These are phyloP conservation scores for Aurelia aurita DNA, from an alignment of 30 jellyfish, hydroid and myxozoan species.

Conservation along the genomic window DNA sequence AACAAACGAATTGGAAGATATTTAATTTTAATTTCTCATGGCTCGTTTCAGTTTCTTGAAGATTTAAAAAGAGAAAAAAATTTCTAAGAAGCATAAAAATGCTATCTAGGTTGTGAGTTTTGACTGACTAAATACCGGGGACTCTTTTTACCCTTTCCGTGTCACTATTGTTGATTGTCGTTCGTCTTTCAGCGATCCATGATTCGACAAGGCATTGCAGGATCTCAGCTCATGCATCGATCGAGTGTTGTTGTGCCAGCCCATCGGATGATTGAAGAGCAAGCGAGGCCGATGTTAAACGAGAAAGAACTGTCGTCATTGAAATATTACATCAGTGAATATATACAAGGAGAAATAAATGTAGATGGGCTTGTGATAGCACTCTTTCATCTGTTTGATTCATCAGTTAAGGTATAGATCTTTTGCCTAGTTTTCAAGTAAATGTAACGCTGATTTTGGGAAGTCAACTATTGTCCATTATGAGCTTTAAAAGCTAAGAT, in stretches of 20 bases:
- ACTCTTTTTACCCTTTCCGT: no score
- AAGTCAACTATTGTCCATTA: no score
- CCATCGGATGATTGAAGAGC: conserved; percentile 70
- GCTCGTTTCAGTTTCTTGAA: no score
- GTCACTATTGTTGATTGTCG: no score
- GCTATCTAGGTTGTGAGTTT: no score
- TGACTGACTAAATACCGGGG: no score
- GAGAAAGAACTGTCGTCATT: conserved; percentile 79
- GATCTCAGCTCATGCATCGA: conserved; percentile 86
- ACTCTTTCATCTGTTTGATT: conserved; percentile 73
- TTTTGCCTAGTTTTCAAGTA: not conserved
- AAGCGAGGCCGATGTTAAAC: conserved; percentile 65
- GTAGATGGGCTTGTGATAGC: conserved; percentile 82
- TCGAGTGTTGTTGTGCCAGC: conserved; percentile 81
- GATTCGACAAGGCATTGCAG: conserved; percentile 92
- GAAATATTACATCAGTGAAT: conserved; percentile 84
- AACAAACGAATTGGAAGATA: no score
- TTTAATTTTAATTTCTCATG: no score
- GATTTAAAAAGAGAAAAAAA: no score
- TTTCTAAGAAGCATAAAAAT: no score
- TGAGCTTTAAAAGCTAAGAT: no score
- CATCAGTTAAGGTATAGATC: conserved; percentile 77
- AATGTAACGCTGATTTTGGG: no score
- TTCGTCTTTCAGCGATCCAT: conserved; percentile 53
- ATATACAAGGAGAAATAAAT: conserved; percentile 62